phyloP scores from a whole-genome alignment of 2,888 invertebrate species.

The Andrena camellia region DNA sequence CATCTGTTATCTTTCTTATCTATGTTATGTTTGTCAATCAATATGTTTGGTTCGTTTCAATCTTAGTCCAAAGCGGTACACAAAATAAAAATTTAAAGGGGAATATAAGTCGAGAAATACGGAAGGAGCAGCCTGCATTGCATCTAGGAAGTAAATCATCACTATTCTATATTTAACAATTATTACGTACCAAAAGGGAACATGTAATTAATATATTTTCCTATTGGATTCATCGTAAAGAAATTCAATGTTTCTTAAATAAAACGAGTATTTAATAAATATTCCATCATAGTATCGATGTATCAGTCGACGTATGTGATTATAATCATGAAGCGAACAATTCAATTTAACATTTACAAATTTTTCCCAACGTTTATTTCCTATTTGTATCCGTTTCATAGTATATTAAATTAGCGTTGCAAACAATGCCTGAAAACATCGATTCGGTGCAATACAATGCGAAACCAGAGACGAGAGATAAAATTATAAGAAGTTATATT shows the following conservation, averaged over 20 bases:
- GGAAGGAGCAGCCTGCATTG: conserved; percentile 10
- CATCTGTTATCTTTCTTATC: neutral
- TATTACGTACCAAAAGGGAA: conserved; percentile 9
- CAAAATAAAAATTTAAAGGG: conserved; percentile 5
- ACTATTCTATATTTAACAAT: conserved; percentile 13
- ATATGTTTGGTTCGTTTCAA: conserved; percentile 20
- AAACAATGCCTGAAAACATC: neutral
- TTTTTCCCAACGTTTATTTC: neutral
- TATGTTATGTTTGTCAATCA: conserved; percentile 26
- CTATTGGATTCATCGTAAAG: neutral
- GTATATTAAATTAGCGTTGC: neutral
- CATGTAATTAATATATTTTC: neutral
- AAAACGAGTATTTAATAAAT: neutral
- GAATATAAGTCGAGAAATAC: conserved; percentile 12
- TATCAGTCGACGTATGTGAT: neutral
- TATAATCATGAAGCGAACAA: neutral
- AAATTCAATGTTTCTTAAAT: neutral
- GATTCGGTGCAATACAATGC: neutral
- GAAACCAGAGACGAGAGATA: conserved; percentile 10
- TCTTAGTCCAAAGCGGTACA: conserved; percentile 8
- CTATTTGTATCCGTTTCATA: neutral
- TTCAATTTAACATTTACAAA: neutral
- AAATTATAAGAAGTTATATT: conserved; percentile 4
- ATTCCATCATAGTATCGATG: neutral
- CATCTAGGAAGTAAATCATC: conserved; percentile 33